phyloP scores from a whole-genome alignment of 2,888 invertebrate genomes.

The Drosophila kuntzei region DNA sequence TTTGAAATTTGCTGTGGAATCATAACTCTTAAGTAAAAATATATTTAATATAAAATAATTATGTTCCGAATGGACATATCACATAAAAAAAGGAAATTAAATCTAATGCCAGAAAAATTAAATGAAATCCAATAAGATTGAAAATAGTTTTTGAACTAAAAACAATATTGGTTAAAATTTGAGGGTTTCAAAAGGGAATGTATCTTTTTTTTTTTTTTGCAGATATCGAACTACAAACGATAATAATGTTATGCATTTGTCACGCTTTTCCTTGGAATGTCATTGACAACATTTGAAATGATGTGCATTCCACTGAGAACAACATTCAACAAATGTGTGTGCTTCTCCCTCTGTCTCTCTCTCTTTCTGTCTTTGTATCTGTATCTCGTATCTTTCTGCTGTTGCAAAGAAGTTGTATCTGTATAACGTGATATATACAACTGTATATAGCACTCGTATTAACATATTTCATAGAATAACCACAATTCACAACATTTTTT shows the following conservation, averaged over 20 bases:
- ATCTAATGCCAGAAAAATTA: too few relatives aligned
- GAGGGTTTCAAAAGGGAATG: background rate
- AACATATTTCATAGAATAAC: slow-evolving; percentile 61
- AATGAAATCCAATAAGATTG: background rate
- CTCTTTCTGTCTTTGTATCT: background rate
- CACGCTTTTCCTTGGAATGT: slow-evolving; percentile 13
- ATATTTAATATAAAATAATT: too few relatives aligned
- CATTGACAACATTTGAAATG: slow-evolving; percentile 15
- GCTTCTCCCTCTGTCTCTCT: background rate
- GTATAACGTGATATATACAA: slow-evolving; percentile 9
- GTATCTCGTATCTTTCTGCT: too few relatives aligned
- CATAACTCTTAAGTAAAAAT: background rate
- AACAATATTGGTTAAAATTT: rapidly evolving
- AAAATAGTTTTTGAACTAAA: background rate
- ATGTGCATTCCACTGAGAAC: slow-evolving; percentile 10
- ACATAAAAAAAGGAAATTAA: background rate
- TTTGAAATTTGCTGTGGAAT: background rate
- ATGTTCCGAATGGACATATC: too few relatives aligned
- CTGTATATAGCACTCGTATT: slow-evolving; percentile 27
- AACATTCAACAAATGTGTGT: background rate
- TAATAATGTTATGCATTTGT: slow-evolving; percentile 9
- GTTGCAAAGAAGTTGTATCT: slow-evolving; percentile 9
- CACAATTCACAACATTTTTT: slow-evolving; percentile 50
- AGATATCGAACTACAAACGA: background rate
- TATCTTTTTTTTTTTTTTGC: background rate